Conservation (phyloP, 2,113 vertebrate genomes). For the Syngnathoides biaculeatus region DNA sequence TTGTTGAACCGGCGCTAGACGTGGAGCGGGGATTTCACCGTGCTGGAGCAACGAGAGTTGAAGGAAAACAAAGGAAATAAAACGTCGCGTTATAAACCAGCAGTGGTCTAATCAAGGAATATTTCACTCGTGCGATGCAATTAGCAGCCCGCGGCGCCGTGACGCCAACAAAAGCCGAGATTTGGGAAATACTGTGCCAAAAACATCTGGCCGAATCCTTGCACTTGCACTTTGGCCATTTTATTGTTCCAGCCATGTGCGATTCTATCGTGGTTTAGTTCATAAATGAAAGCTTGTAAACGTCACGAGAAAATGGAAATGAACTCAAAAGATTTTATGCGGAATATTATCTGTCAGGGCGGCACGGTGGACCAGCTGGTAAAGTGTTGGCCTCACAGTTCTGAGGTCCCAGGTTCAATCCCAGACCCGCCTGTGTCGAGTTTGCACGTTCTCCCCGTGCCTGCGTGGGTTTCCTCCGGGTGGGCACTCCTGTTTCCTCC, state of each 20-base stretch:
- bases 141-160: conserved; percentile 12
- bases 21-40: too few relatives aligned
- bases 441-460: too few relatives aligned
- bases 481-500: too few relatives aligned
- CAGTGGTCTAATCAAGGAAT: conserved; percentile 2
- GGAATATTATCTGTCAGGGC: too few relatives aligned
- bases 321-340: too few relatives aligned
- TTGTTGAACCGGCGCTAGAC: too few relatives aligned
- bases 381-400: too few relatives aligned
- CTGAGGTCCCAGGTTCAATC: too few relatives aligned
- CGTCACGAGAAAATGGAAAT: too few relatives aligned
- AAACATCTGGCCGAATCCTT: conserved; percentile 2
- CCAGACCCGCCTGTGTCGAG: too few relatives aligned
- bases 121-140: conserved; percentile 14
- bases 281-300: neutral
- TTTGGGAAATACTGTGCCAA: neutral
- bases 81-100: neutral
- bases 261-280: neutral
- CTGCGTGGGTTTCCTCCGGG: too few relatives aligned
- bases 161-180: neutral
- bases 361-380: too few relatives aligned
- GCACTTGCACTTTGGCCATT: neutral
- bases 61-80: neutral
- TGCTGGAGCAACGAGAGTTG: neutral
- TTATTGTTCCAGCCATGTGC: neutral